phyloP scores from a whole-genome alignment of 2,113 vertebrate species.

The Numida meleagris region DNA sequence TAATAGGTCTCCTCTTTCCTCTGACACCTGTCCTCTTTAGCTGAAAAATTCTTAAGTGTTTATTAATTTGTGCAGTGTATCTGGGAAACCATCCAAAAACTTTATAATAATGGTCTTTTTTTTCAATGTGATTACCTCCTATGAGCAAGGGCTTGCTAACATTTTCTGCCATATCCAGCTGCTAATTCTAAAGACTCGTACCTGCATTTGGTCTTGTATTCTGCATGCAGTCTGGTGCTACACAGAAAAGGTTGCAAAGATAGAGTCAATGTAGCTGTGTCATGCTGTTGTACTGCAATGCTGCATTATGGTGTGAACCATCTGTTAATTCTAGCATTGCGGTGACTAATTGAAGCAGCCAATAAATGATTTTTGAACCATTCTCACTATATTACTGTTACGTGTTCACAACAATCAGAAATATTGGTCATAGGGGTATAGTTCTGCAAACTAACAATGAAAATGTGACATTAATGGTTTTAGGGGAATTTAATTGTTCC shows the following conservation, averaged over 20 bases:
- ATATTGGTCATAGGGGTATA: not conserved
- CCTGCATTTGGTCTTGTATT: not conserved
- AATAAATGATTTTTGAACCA: not conserved
- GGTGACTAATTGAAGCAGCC: not conserved
- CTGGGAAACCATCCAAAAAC: constrained; percentile 35
- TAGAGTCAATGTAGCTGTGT: not conserved
- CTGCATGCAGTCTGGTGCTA: not conserved
- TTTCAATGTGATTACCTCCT: not conserved
- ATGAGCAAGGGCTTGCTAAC: not conserved
- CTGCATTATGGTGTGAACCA: not conserved
- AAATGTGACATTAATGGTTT: constrained; percentile 3
- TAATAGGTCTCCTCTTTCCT: not conserved
- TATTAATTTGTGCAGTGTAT: not conserved
- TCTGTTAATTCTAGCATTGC: not conserved
- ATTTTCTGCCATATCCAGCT: not conserved
- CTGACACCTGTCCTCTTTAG: not conserved
- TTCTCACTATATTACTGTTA: not conserved
- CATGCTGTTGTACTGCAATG: not conserved
- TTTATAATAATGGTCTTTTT: not conserved
- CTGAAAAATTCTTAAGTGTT: constrained; percentile 14
- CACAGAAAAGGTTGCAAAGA: not conserved
- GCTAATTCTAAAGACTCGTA: not conserved
- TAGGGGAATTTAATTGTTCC: constrained; percentile 4
- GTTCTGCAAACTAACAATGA: not conserved
- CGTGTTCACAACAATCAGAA: not conserved